Base-by-base conservation (phyloP, 2,797 vertebrate genomes). In the Xyrichtys novacula region DNA sequence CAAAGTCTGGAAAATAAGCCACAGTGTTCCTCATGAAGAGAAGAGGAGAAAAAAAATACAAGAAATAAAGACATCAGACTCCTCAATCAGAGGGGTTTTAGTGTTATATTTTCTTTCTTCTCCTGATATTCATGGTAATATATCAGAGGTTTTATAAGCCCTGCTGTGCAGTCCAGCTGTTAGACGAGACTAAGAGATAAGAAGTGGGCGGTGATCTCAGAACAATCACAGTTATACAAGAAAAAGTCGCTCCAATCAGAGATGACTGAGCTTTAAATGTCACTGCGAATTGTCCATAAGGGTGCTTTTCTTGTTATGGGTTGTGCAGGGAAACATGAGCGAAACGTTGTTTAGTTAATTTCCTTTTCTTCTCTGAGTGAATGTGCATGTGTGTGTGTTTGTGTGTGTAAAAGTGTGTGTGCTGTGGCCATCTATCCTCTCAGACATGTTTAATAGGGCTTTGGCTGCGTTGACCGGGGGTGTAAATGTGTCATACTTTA, bases 401-500 rank as follows among this genome's bases (percentile, higher is more conserved):
- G 38, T 50, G 23, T 64, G 48, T 54, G 23, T 59, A 19, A 1
- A 4, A 62, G 56, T 58, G 56, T 63, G 80, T 43, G 73, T 22
- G 54, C 32, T 12, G 7, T 20, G 61, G 85, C 80, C 85, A 91
- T 91, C 84, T 82, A 87, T 93, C 85, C 88, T 92, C 84, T 85
- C 69, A 88, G 90, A 90, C 88, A 83, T 80, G 78, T 93, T 93
- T 92, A 92, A 92, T 82, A 87, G 90, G 88, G 88, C 86, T 93
- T 91, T 90, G 90, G 90, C 91, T 89, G 85, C 87, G 74, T 78
- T 92, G 93, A 93, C 92, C 91, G 74, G 43, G 88, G 91, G 90
- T 89, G 92, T 94, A 94, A 95, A 94, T 91, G 91, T 94, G 93
- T 94, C 92, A 94, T 91, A 90, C 89, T 94, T 94, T 94, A 94